Conservation (phyloP, 1,140 invertebrate genomes). For the Nasonia giraulti region DNA sequence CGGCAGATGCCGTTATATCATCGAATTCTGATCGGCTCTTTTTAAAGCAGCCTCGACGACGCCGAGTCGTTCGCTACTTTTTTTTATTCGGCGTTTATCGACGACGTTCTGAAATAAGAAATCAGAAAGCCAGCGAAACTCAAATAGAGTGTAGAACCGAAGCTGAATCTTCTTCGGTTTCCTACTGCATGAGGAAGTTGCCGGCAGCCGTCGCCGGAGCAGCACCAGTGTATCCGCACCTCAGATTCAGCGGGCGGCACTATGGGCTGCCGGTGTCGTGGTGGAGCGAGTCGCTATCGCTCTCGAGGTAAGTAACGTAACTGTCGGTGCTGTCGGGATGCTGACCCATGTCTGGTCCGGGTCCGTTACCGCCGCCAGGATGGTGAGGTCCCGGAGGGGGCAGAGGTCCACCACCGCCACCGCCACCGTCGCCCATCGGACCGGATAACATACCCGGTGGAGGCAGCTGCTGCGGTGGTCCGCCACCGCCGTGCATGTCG, state of each 20-base stretch:
- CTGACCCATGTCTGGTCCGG: conserved; percentile 73
- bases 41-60: too few relatives aligned
- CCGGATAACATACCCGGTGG: conserved; percentile 71
- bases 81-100: too few relatives aligned
- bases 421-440: conserved; percentile 64
- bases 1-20: too few relatives aligned
- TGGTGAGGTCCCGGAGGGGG: conserved; percentile 79
- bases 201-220: background rate
- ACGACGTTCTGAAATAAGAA: too few relatives aligned
- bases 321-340: conserved; percentile 90
- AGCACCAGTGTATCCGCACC: background rate
- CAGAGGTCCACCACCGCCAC: conserved; percentile 62
- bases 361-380: conserved; percentile 59
- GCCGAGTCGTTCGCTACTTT: too few relatives aligned
- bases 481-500: conserved; percentile 78
- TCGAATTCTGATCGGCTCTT: too few relatives aligned
- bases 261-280: conserved; percentile 79
- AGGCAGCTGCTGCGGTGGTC: conserved; percentile 66
- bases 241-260: conserved; percentile 63
- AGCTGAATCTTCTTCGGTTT: too few relatives aligned
- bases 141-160: too few relatives aligned
- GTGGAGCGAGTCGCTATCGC: conserved; percentile 80
- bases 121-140: too few relatives aligned
- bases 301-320: conserved; percentile 92
- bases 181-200: conserved; percentile 21